Base-by-base conservation (phyloP, 2,888 invertebrate genomes). In the Melanophora roralis region DNA sequence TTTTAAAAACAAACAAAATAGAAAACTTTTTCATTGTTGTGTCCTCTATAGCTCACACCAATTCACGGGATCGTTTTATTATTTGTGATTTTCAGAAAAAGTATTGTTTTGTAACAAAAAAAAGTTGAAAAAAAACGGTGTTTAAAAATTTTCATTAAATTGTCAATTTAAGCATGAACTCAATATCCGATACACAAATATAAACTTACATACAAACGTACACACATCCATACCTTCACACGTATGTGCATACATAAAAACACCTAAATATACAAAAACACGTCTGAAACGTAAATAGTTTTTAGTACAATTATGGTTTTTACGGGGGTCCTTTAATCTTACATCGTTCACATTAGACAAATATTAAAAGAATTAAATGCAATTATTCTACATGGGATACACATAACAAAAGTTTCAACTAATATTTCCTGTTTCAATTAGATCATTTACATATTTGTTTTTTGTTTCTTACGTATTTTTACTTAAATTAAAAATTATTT, bases 101-200 rank as follows among this genome's bases (percentile, higher is more conserved):
- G 14, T 53, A 47, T 53, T 62, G 43, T 47, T 32, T 21, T 3
- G 47, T 14, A 11, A 34, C 3, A 69, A 38, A 27, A 55, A 12
- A n/a, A 27, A 27, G 6, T 27, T 3, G 1, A 19, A 59, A 2
- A 43, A 43, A 43, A 43, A 40, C 23, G 5, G 27, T n/a, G 38
- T 64, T 60, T 36, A 1, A 68, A 53, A 68, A 45, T 76, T 76
- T 76, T 76, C 76, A 80, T 80, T 80, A 80, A 80, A 80, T 80
- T 80, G 80, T 73, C 80, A 76, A 80, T 80, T 76, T 80, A 59
- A 80, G 80, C 80, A 73, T 80, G 53, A 80, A 76, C 76, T 64
- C 72, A 76, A 80, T 80, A 76, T 80, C 80, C 80, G 72, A 36
- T 49, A 21, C 32, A 34, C 55, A 45, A 21, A 34, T 11, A 16